These are phyloP conservation scores for Cacatua alba DNA, from an alignment of 2,113 vertebrate species.

Conservation along the genomic window DNA sequence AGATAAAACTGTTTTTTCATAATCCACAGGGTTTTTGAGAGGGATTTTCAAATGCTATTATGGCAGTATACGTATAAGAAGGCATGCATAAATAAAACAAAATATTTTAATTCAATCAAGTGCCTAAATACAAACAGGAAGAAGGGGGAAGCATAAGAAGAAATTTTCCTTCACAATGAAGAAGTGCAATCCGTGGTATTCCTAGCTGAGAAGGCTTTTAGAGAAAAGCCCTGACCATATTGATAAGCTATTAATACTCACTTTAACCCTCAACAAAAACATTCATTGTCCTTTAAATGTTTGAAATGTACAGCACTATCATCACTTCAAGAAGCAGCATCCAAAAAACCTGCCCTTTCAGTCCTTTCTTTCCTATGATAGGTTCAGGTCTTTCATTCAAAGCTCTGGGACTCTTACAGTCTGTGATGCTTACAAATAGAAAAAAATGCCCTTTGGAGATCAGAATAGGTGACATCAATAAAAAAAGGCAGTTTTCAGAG, in stretches of 20 bases:
- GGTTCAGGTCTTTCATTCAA: neutral
- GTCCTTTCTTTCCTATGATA: neutral
- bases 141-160: fast-evolving
- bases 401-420: neutral
- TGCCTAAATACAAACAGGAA: neutral
- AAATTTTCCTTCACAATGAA: neutral
- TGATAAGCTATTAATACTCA: neutral
- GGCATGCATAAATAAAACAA: neutral
- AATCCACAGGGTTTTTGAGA: neutral
- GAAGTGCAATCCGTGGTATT: neutral
- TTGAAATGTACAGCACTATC: neutral
- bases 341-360: neutral
- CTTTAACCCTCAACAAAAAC: neutral
- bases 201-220: neutral
- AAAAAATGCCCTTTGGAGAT: neutral
- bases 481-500: neutral
- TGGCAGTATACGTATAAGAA: neutral
- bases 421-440: neutral
- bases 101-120: neutral
- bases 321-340: neutral
- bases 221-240: neutral
- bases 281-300: neutral
- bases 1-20: neutral
- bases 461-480: no score
- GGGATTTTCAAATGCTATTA: neutral